Evolutionary conservation across 2,113 vertebrate species (phyloP), one percentile per base, ranked within the genome.

Genomic region (Paedocypris sp.): DNA sequence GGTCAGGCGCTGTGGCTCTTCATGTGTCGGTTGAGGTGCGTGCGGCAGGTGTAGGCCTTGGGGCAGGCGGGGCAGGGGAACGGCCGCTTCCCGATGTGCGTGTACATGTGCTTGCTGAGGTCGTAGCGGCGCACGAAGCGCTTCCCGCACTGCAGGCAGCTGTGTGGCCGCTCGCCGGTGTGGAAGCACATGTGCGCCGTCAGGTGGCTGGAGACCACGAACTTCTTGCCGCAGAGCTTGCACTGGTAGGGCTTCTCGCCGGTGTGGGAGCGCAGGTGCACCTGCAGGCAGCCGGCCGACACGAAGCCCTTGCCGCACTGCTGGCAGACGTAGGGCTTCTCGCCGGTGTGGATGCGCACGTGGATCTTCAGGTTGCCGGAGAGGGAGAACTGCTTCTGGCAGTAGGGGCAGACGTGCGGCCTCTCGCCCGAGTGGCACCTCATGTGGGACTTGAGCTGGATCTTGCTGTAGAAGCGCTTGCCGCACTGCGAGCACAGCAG

Each of bases 41-140:
- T 83, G 41, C 74, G 77, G 10, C 81, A 73, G 3, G 79, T 85
- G 76, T 83, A 86, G 67, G 77, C 81, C 71, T 86, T 86, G 4
- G 72, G 52, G 42, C 84, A 86, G 46, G 49, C 57, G 3, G 33
- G 9, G 29, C 84, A 85, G 52, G 66, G 70, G 51, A 72, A 77
- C 0, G 82, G 82, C 5, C 81, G 75, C 1, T 75, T 56, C 7
- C 66, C 78, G 11, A 74, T 74, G 74, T 86, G 84, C 3, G 77
- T 75, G 70, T 78, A 45, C 72, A 83, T 66, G 75, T 86, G 84
- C 6, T 83, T 83, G 64, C 80, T 80, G 69, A 80, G 73, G 50
- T 83, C 81, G 1, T 78, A 82, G 70, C 79, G 80, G 53, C 79
- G 75, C 54, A 79, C 39, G 10, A 86, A 66, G 43, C 75, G 69